Percentiles rank a stretch among this genome's conserved stretches.
Evolutionary conservation across 2,113 vertebrate genomes (phyloP).

Genomic region (Myotis brandtii): DNA sequence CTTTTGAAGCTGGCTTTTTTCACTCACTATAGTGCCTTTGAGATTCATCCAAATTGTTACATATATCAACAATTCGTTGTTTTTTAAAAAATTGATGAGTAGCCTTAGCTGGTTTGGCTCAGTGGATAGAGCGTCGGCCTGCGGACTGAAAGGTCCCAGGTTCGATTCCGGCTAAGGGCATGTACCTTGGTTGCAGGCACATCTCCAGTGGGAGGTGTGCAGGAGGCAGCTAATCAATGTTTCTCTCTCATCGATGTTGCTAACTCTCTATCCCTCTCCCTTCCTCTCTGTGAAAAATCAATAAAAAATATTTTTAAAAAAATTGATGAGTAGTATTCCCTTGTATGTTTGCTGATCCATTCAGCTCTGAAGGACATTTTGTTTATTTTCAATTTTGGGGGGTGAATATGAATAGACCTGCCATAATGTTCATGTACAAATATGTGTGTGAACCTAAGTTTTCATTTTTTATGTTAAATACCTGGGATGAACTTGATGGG

Average conservation of each 20-base stretch:
- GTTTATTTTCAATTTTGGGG: background rate
- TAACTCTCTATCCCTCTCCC: no score
- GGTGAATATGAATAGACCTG: background rate
- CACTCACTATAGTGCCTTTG: background rate
- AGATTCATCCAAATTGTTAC: background rate
- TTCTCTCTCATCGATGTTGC: no score
- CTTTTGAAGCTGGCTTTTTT: background rate
- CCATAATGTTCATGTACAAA: background rate
- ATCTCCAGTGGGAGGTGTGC: no score
- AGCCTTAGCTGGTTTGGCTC: no score
- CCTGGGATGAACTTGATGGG: background rate
- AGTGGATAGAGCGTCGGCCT: no score
- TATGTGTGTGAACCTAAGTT: background rate
- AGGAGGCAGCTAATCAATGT: no score
- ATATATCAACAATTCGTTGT: background rate
- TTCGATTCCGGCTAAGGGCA: no score
- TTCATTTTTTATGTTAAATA: slow-evolving; percentile 1
- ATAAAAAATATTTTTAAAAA: no score
- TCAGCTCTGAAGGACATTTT: background rate
- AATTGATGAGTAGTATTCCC: background rate
- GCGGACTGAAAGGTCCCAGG: no score
- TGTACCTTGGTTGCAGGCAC: no score
- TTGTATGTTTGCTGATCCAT: background rate
- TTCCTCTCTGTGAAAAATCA: no score
- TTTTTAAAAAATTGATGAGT: background rate